Conservation (phyloP, 2,113 vertebrate species). For the Prinia subflava region DNA sequence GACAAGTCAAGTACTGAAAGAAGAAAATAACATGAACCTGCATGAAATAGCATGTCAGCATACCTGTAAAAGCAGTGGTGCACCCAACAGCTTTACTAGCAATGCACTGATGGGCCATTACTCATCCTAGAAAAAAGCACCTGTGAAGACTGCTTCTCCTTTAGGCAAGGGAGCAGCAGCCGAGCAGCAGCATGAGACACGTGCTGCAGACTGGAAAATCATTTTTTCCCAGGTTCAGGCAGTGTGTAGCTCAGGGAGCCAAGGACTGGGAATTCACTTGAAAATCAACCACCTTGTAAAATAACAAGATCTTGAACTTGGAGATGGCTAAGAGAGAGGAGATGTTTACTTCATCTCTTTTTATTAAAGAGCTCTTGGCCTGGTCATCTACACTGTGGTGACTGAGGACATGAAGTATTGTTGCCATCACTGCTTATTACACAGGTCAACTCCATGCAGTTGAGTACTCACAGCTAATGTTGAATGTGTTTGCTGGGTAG, state of each 20-base stretch:
- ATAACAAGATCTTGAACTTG: background rate
- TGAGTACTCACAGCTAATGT: background rate
- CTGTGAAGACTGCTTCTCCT: background rate
- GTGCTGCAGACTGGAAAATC: background rate
- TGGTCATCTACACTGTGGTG: background rate
- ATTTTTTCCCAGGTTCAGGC: background rate
- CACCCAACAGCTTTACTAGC: background rate
- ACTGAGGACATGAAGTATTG: fast-evolving
- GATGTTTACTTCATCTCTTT: background rate
- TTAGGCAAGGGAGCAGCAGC: background rate
- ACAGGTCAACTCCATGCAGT: background rate
- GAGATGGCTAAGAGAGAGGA: background rate
- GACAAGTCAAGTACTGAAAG: background rate
- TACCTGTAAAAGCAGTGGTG: background rate
- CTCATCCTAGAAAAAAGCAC: background rate
- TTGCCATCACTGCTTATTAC: background rate
- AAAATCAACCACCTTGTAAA: background rate
- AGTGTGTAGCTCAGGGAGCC: background rate
- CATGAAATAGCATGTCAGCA: background rate
- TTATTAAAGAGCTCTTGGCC: background rate
- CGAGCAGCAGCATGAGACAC: background rate
- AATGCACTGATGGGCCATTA: background rate
- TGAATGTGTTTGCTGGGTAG: background rate
- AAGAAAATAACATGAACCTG: background rate
- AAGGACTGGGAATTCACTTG: background rate